Percentiles rank a stretch among this genome's conserved stretches.
Conservation (phyloP, 1,140 invertebrate genomes). For the Coelopa frigida region DNA sequence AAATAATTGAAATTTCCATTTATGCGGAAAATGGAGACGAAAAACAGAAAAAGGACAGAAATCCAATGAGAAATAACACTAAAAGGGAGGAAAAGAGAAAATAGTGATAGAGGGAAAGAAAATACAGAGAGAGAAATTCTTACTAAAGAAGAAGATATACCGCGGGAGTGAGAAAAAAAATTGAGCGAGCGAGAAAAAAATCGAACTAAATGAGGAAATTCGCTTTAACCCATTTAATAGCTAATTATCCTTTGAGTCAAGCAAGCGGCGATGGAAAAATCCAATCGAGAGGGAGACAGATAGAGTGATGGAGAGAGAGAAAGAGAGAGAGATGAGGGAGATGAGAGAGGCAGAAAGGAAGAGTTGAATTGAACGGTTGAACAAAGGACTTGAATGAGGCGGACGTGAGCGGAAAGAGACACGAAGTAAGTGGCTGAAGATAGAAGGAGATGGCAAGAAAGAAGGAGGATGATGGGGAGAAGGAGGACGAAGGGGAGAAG, state of each 20-base stretch:
- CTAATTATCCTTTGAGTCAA: too few relatives aligned
- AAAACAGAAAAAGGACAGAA: not conserved
- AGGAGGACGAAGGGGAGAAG: not conserved
- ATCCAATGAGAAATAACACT: not conserved
- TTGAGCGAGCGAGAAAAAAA: not conserved
- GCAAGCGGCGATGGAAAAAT: not conserved
- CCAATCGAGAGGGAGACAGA: not conserved
- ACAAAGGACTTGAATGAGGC: not conserved
- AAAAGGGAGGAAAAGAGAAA: not conserved
- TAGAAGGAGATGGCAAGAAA: not conserved
- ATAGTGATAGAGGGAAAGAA: not conserved
- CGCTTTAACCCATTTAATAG: too few relatives aligned
- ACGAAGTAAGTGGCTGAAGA: not conserved
- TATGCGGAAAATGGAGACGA: not conserved
- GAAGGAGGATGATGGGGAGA: not conserved
- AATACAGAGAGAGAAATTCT: not conserved
- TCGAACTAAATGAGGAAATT: not conserved
- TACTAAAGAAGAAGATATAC: not conserved
- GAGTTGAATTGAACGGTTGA: not conserved
- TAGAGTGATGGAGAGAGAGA: not conserved
- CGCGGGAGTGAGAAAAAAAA: not conserved
- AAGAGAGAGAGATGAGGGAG: not conserved
- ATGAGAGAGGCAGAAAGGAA: not conserved
- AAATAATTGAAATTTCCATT: too few relatives aligned
- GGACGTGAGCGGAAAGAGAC: not conserved